These are phyloP conservation scores for Umimayanthus kanabou DNA, from an alignment of 92 coral and sea anemone genomes.

Conservation along the genomic window DNA sequence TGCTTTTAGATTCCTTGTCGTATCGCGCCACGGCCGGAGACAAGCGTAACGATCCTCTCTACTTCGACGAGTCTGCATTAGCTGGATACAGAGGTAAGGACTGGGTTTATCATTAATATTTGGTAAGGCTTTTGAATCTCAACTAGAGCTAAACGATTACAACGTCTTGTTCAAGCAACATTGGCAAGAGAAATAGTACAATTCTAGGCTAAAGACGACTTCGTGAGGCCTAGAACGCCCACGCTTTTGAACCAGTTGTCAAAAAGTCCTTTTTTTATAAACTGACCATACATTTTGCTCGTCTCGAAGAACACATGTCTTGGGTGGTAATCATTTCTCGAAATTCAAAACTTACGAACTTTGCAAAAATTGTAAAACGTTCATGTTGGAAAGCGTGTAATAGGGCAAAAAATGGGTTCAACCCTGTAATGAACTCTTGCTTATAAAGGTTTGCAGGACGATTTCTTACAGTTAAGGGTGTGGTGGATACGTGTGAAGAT, in stretches of 20 bases:
- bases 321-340: too few species aligned
- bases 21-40: conserved; percentile 31
- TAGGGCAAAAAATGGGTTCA: too few species aligned
- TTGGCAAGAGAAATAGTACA: not conserved
- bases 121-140: not conserved
- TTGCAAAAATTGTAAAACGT: too few species aligned
- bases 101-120: not conserved
- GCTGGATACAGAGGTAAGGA: conserved; percentile 27
- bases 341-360: too few species aligned
- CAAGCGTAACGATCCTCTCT: conserved; percentile 34
- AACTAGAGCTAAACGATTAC: not conserved
- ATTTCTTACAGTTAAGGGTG: too few species aligned
- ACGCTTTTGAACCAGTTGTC: not conserved
- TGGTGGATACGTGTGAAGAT: too few species aligned
- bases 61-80: conserved; percentile 36
- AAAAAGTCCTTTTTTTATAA: too few species aligned
- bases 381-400: too few species aligned
- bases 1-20: conserved; percentile 34
- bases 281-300: too few species aligned
- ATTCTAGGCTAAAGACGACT: not conserved
- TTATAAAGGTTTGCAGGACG: too few species aligned
- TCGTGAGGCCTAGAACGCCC: not conserved
- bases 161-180: not conserved
- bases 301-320: too few species aligned
- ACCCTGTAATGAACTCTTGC: too few species aligned